phyloP scores from a whole-genome alignment of 2,113 vertebrate genomes.

The Megalops atlanticus region DNA sequence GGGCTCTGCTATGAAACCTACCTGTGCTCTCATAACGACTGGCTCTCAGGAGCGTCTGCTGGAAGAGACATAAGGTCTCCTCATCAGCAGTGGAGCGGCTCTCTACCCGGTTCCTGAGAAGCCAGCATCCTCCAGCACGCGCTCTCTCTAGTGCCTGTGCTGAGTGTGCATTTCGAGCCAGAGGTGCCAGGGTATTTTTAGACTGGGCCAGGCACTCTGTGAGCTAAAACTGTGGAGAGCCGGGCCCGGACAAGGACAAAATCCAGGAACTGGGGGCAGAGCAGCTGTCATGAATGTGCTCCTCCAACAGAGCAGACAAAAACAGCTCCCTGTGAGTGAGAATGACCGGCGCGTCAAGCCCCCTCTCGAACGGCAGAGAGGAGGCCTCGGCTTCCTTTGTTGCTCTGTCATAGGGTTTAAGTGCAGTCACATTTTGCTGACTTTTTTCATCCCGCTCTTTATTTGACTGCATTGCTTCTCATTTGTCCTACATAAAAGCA shows the following conservation, averaged over 20 bases:
- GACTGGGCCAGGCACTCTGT: constrained; percentile 42
- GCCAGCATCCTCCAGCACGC: neutral
- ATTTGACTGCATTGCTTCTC: neutral
- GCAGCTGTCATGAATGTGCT: constrained; percentile 23
- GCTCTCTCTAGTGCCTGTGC: neutral
- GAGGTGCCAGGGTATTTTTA: constrained; percentile 63
- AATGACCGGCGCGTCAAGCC: neutral
- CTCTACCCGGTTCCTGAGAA: too few relatives aligned
- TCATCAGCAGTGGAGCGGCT: neutral
- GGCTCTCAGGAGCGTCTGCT: neutral
- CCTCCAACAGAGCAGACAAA: neutral
- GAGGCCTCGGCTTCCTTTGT: neutral
- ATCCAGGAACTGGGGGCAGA: constrained; percentile 42
- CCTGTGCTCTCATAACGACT: neutral
- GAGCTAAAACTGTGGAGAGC: constrained; percentile 57
- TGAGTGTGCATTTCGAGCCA: constrained; percentile 48
- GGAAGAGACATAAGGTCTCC: neutral
- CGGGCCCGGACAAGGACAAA: constrained; percentile 55
- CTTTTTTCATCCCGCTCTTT: neutral
- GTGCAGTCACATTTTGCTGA: neutral
- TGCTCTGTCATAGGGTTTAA: neutral
- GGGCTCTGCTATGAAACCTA: neutral
- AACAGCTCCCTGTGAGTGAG: neutral
- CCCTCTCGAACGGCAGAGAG: neutral
- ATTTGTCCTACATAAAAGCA: neutral